Base-by-base conservation (phyloP, 2,888 invertebrate genomes). In the Scaptomyza polygonia region DNA sequence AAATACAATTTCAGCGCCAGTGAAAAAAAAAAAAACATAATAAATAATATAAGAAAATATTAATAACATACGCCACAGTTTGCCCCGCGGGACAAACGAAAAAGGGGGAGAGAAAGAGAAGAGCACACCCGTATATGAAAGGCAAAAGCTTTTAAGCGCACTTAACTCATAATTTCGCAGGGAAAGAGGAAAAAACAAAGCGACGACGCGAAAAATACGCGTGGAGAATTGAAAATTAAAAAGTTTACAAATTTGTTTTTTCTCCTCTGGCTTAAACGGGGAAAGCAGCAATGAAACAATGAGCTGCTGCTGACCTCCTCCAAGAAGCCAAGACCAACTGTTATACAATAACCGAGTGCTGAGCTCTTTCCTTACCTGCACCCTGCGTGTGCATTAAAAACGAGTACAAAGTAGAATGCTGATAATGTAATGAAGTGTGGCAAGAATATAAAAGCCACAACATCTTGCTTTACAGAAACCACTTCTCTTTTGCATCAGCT, bases 141-240 rank as follows among this genome's bases (percentile, higher is more conserved):
- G 58, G 68, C 62, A 53, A 86, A 86, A 88, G 88, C 88, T 85
- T 86, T 85, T 88, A 85, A 88, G 84, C 84, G 84, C 88, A 85
- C 88, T 88, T 88, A 85, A 83, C 81, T 88, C 77, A 84, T 81
- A 79, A 86, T 85, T 68, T 83, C 65, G 52, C 56, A 16, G 16
- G 16, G 16, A 36, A 14, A 14, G 6, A 8, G 52, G 52, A 44
- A 45, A 36, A 54, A 16, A 49, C 44, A 59, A 54, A 43, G 14
- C 45, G 27, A 52, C 49, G 29, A 52, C 51, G 49, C 53, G 49
- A 72, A 68, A 57, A 64, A 58, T 67, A 58, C 61, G 48, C 51
- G 49, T 67, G 64, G 76, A 62, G 83, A 75, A 83, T 88, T 78
- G 80, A 82, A 86, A 88, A 87, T 85, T 88, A 80, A 86, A 83